A percentile compares a stretch with the other conserved stretches of the same genome.
Evolutionary conservation across 1,140 invertebrate species (phyloP).

Genomic region (Caerostris extrusa): DNA sequence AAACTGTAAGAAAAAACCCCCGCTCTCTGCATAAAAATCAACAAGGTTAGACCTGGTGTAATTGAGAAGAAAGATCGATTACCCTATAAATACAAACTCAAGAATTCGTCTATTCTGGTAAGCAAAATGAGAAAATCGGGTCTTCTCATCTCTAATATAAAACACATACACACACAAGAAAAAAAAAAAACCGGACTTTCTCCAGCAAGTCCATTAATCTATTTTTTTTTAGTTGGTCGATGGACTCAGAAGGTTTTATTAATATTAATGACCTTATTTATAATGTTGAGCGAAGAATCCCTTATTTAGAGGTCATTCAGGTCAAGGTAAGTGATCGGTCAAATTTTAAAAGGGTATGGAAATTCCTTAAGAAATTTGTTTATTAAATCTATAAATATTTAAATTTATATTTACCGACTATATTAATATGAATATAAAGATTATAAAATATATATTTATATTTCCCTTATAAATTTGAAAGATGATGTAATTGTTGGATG

Average conservation of each 20-base stretch:
- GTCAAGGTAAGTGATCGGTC: neutral
- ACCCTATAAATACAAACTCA: neutral
- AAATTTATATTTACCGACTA: neutral
- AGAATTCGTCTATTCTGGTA: neutral
- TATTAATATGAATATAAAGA: neutral
- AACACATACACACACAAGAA: no score
- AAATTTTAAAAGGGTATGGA: neutral
- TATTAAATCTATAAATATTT: neutral
- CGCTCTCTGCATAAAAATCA: no score
- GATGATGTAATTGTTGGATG: no score
- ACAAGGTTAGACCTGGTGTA: neutral
- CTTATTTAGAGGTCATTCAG: neutral
- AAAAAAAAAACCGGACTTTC: neutral
- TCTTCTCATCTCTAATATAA: neutral
- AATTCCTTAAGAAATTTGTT: neutral
- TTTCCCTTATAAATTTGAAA: no score
- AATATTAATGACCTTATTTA: constrained; percentile 29
- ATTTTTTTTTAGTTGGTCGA: neutral
- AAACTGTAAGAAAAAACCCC: no score
- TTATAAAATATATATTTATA: no score
- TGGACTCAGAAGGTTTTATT: constrained; percentile 15
- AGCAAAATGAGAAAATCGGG: neutral
- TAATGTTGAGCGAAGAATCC: neutral
- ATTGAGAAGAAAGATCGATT: constrained; percentile 15
- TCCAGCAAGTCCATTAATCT: neutral